Evolutionary conservation across 1,140 invertebrate species (phyloP).

Genomic region (Lepidurus apus): DNA sequence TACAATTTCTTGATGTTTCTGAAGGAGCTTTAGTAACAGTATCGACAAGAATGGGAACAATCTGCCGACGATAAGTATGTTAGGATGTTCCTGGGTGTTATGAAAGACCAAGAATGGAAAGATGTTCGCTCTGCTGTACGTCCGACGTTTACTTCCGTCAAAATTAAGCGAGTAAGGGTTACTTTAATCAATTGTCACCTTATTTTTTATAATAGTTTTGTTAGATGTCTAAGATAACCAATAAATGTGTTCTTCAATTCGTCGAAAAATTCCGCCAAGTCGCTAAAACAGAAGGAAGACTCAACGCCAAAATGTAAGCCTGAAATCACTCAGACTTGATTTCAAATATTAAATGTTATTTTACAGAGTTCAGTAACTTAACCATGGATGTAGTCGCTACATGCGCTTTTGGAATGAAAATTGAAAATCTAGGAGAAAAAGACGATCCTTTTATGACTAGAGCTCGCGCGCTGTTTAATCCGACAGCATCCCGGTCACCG

Average conservation of each 20-base stretch:
- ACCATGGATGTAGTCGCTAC: slow-evolving; percentile 49
- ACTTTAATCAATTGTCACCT: background rate
- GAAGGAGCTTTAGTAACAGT: slow-evolving; percentile 47
- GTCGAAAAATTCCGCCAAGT: background rate
- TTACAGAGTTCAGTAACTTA: slow-evolving; percentile 34
- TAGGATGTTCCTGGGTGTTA: slow-evolving; percentile 29
- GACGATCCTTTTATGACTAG: slow-evolving; percentile 12
- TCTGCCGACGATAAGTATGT: background rate
- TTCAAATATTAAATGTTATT: background rate
- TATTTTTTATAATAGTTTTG: background rate
- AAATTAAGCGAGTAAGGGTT: slow-evolving; percentile 41
- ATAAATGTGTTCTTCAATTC: background rate
- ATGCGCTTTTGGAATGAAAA: slow-evolving; percentile 46
- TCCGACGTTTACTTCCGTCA: slow-evolving; percentile 46
- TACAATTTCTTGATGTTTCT: background rate
- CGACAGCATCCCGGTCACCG: background rate
- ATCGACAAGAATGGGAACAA: background rate
- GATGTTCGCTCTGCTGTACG: slow-evolving; percentile 45
- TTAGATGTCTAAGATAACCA: background rate
- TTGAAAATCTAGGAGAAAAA: slow-evolving; percentile 25
- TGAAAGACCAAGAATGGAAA: slow-evolving; percentile 43
- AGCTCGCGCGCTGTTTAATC: background rate
- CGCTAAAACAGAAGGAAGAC: background rate
- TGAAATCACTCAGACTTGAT: background rate
- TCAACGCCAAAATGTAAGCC: slow-evolving; percentile 25